Base-by-base conservation (phyloP, 1,140 invertebrate genomes). In the Dendroctonus valens region DNA sequence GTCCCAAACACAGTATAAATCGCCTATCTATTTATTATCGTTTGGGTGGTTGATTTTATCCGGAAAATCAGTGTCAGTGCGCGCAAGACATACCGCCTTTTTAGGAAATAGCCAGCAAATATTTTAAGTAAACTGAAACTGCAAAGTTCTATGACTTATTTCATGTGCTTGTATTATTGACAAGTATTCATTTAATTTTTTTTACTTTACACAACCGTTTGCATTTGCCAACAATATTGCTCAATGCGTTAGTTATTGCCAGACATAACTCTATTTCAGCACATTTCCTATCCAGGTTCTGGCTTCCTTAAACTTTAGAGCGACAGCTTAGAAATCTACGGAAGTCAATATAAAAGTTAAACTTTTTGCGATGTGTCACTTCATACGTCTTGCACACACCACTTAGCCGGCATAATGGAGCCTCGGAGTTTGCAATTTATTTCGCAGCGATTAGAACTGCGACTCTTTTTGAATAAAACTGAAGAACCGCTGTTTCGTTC, bases 341-440 rank as follows among this genome's bases (percentile, higher is more conserved):
- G 53, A 65, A 65, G 53, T 65, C 62, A 65, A 65, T 65, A 65
- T 46, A 65, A 65, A 65, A 65, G 62, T 65, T 48, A 49, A 49
- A 65, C 53, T 65, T 65, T 65, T 65, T 65, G 51, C 53, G 37
- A 39, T 50, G 53, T 57, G 62, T 65, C 62, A 65, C 62, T 46
- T 57, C 53, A 40, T 65, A 65, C 62, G 62, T 65, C 62, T 65
- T 65, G 62, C 62, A 65, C 62, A 65, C 62, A 65, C 62, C 62
- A 65, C 62, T 65, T 65, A 65, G 53, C 44, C 62, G 42, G 62
- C 49, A 57, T 65, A 65, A 65, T 65, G 52, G 62, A 39, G 53
- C 53, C 42, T 39, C 42, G 14, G 52, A 65, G 62, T 57, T 57
- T 57, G 62, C 53, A 65, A 65, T 65, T 65, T 65, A 65, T 65